phyloP scores from a whole-genome alignment of 1,140 invertebrate genomes.

The Diachasmimorpha longicaudata region DNA sequence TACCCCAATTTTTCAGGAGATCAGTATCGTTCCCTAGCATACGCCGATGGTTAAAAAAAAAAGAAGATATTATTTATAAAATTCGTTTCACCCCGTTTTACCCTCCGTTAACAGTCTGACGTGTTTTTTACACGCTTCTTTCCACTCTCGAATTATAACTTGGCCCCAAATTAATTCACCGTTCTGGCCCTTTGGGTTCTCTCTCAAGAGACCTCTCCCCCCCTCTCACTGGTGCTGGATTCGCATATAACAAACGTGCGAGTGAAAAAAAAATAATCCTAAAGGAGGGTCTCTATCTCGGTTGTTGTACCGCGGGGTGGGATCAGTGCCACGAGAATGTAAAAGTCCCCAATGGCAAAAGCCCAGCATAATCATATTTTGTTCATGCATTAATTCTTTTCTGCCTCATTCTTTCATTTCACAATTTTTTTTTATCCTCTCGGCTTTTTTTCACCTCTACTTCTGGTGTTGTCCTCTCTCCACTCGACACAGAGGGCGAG shows the following conservation, averaged over 20 bases:
- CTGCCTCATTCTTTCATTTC: constrained; percentile 21
- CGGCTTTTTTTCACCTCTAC: constrained; percentile 28
- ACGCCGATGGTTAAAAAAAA: too few relatives aligned
- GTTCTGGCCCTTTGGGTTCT: constrained; percentile 12
- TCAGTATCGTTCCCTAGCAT: too few relatives aligned
- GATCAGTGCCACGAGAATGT: constrained; percentile 20
- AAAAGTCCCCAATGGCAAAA: constrained; percentile 23
- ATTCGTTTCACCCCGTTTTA: not conserved
- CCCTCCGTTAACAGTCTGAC: not conserved
- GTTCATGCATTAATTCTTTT: constrained; percentile 33
- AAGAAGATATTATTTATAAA: not conserved
- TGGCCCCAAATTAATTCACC: constrained; percentile 27
- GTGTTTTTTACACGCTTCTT: not conserved
- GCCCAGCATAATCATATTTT: constrained; percentile 32
- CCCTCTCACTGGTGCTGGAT: not conserved
- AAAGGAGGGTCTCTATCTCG: constrained; percentile 6
- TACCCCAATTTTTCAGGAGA: too few relatives aligned
- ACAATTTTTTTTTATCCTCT: constrained; percentile 37
- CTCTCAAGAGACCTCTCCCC: not conserved
- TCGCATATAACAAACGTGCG: constrained; percentile 2
- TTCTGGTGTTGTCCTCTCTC: constrained; percentile 16
- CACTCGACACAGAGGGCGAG: not conserved
- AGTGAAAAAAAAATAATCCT: not conserved
- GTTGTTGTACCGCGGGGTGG: constrained; percentile 12
- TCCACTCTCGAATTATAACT: constrained; percentile 16